Conservation (phyloP, 2,797 vertebrate species). For the Sebastolobus altivelis region DNA sequence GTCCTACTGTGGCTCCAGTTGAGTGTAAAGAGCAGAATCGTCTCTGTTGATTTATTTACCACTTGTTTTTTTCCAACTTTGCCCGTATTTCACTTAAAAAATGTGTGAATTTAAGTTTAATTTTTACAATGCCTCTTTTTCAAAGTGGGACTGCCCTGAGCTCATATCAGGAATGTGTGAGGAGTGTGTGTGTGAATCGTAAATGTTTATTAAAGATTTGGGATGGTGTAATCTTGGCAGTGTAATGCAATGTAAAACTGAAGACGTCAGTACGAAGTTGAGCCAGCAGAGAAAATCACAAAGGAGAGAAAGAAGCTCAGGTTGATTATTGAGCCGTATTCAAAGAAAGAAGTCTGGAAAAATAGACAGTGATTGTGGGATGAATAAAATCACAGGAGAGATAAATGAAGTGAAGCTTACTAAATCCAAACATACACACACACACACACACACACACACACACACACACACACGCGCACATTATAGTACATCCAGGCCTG, state of each 20-base stretch:
- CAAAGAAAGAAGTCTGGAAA: constrained; percentile 45
- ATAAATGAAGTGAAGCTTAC: constrained; percentile 35
- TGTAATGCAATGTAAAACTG: constrained; percentile 44
- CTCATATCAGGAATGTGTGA: background rate
- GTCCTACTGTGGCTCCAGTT: background rate
- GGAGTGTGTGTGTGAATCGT: constrained; percentile 20
- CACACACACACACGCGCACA: background rate
- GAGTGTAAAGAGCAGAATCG: background rate
- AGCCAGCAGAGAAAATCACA: constrained; percentile 45
- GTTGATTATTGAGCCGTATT: constrained; percentile 54
- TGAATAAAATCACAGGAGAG: constrained; percentile 25
- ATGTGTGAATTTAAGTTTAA: background rate
- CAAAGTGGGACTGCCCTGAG: background rate
- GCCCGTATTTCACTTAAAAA: background rate
- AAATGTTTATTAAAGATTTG: constrained; percentile 69
- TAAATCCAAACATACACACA: background rate
- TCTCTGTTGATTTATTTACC: background rate
- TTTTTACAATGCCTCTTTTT: constrained; percentile 1
- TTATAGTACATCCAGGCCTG: background rate
- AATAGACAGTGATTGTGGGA: constrained; percentile 24
- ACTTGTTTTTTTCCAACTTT: background rate
- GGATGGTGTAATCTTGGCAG: constrained; percentile 38
- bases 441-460: background rate
- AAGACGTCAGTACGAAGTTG: constrained; percentile 21
- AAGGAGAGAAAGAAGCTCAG: constrained; percentile 28